Base-by-base conservation (phyloP, 35 echinoderm and acorn worm genomes). In the Patiria miniata region DNA sequence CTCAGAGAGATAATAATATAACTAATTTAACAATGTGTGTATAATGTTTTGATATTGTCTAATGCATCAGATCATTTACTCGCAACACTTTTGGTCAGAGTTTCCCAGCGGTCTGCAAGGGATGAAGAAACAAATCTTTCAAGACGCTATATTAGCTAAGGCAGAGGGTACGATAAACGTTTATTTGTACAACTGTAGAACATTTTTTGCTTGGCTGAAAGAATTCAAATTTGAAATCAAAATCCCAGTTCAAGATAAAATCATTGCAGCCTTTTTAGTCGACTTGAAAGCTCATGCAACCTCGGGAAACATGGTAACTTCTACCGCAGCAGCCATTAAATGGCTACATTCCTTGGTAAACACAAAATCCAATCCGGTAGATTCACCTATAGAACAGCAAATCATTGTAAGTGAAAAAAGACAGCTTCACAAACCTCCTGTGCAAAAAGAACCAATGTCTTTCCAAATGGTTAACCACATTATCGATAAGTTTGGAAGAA, bases 301-400 rank as follows among this genome's bases (percentile, higher is more conserved):
- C 14, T 56, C 53, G 53, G 53, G 0, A 17, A 56, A n/a, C n/a
- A 56, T 56, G 53, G 2, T 56, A 1, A n/a, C n/a, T 56, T 56
- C 53, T 56, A 56, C 53, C n/a, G 14, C 53, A 56, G 53, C 53
- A 12, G 53, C 53, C n/a, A 56, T 56, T 56, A 56, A 56, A 56
- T 56, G 53, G 53, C 53, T 56, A 56, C 53, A 56, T 56, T 56
- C 53, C 53, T n/a, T 56, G n/a, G n/a, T 56, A 56, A 56, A 56
- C 3, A n/a, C 53, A 12, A 56, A 56, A 56, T n/a, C 53, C 14
- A 56, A 56, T 3, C 53, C 53, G n/a, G 53, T 56, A 17, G 53
- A 56, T n/a, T 56, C 53, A 56, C 53, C 53, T 17, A 56, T 56
- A 56, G 53, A 17, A 17, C 53, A 56, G 2, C 53, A 56, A 0